phyloP scores from a whole-genome alignment of 2,797 vertebrate genomes.

The Anomalospiza imberbis region DNA sequence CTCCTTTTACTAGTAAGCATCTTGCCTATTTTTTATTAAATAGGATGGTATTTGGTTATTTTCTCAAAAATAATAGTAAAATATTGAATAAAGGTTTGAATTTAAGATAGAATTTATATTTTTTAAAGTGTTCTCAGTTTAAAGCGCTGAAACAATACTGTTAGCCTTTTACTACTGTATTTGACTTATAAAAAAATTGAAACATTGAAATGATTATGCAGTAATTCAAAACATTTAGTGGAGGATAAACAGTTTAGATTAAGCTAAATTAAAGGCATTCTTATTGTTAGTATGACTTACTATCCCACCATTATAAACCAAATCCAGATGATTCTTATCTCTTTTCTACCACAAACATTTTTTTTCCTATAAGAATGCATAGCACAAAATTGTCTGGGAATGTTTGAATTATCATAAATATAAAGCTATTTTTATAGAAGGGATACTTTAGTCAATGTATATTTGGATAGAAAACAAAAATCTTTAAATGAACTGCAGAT shows the following conservation, averaged over 20 bases:
- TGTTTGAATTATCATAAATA: conserved; percentile 21
- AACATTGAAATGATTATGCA: background rate
- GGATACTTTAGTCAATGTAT: background rate
- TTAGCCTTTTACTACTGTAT: background rate
- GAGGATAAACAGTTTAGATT: conserved; percentile 36
- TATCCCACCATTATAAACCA: background rate
- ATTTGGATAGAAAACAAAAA: conserved; percentile 17
- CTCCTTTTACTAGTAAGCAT: background rate
- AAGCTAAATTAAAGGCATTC: background rate
- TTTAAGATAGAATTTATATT: background rate
- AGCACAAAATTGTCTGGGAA: background rate
- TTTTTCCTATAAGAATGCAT: background rate
- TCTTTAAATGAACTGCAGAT: rapidly evolving
- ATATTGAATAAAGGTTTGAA: background rate
- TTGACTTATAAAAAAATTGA: background rate
- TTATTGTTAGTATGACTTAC: background rate
- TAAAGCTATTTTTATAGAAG: conserved; percentile 8
- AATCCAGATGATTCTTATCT: conserved; percentile 46
- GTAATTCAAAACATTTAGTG: background rate
- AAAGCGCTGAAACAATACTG: background rate
- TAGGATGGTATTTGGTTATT: background rate
- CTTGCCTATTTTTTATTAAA: background rate
- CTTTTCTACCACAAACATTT: background rate
- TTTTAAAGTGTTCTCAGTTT: rapidly evolving
- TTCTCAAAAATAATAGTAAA: background rate